These are phyloP conservation scores for Vanessa tameamea DNA, from an alignment of 1,140 invertebrate species.

Conservation along the genomic window DNA sequence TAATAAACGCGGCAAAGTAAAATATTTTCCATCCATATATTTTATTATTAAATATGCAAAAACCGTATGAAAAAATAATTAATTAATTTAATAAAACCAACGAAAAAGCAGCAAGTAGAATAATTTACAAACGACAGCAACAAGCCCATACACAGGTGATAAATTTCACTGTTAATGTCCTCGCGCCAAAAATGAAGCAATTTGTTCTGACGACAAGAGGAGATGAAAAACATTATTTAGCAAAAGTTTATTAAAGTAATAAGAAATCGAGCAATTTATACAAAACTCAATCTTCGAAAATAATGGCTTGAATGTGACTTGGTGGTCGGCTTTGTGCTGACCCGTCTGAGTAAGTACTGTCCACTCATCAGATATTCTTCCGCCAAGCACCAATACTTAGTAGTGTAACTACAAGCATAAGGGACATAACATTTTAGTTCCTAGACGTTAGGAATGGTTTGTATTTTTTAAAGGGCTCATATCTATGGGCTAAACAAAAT, in stretches of 20 bases:
- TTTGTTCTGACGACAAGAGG: constrained; percentile 70
- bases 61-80: constrained; percentile 26
- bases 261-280: constrained; percentile 27
- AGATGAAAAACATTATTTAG: constrained; percentile 76
- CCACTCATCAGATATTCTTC: too few relatives aligned
- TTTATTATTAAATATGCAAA: constrained; percentile 17
- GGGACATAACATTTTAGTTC: too few relatives aligned
- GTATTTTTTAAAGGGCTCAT: too few relatives aligned
- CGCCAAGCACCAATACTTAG: too few relatives aligned
- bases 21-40: neutral
- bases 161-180: constrained; percentile 66
- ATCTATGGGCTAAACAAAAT: too few relatives aligned
- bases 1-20: neutral
- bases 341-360: too few relatives aligned
- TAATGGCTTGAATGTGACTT: neutral
- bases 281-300: constrained; percentile 10
- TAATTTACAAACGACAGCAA: constrained; percentile 45
- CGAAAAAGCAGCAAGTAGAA: constrained; percentile 36
- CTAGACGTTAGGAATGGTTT: too few relatives aligned
- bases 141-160: constrained; percentile 59
- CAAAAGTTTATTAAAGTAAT: constrained; percentile 62
- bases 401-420: too few relatives aligned
- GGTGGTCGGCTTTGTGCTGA: too few relatives aligned
- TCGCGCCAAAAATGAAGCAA: constrained; percentile 71
- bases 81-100: constrained; percentile 37